A percentile compares a stretch with the other conserved stretches of the same genome.
These are phyloP conservation scores for Rhabdornis inornatus DNA, from an alignment of 2,113 vertebrate genomes.

Conservation along the genomic window DNA sequence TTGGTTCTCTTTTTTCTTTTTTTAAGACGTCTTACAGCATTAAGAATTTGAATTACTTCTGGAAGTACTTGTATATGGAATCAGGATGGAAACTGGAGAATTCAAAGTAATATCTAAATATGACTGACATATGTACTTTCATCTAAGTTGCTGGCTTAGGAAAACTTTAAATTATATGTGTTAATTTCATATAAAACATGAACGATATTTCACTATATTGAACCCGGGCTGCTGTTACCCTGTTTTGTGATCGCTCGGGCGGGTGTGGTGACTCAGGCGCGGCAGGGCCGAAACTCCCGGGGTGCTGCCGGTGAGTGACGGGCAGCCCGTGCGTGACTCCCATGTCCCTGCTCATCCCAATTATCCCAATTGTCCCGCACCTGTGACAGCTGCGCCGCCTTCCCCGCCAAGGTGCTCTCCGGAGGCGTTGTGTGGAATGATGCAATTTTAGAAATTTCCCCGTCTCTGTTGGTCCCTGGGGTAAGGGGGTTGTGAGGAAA, in stretches of 20 bases:
- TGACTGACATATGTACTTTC: not conserved
- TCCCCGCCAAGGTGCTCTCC: not conserved
- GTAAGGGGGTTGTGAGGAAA: not conserved
- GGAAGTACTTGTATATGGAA: not conserved
- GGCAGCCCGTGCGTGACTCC: not conserved
- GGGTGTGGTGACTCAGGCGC: not conserved
- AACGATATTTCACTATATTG: not conserved
- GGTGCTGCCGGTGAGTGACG: accelerated
- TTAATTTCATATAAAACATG: not conserved
- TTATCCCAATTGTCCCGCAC: accelerated
- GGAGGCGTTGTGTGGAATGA: accelerated
- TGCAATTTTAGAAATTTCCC: not conserved
- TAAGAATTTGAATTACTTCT: not conserved
- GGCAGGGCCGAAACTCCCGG: accelerated
- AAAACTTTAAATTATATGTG: not conserved
- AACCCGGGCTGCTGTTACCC: not conserved
- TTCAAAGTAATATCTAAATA: not conserved
- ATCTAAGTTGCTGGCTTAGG: not conserved
- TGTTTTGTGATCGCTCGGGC: accelerated
- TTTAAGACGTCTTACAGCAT: not conserved
- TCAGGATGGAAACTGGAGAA: not conserved
- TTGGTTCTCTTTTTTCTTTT: not conserved
- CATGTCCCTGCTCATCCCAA: accelerated
- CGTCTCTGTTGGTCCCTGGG: accelerated
- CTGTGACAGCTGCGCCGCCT: not conserved